Percentiles rank a stretch among this genome's conserved stretches.
These are phyloP conservation scores for Syrmaticus mikado DNA, from an alignment of 2,113 vertebrate genomes.

Conservation along the genomic window DNA sequence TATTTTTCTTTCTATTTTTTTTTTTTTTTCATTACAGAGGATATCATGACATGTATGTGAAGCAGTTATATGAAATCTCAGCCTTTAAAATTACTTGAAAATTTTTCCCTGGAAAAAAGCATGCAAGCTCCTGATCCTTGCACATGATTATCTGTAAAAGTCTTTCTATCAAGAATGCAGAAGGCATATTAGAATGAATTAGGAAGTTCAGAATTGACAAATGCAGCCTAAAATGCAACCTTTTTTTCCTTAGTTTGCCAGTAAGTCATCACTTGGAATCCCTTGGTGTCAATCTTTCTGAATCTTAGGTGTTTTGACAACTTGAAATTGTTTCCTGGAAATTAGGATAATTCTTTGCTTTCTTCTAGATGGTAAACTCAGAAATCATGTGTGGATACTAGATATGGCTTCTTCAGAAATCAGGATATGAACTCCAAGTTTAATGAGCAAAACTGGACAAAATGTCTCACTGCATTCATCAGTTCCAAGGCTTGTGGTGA, in stretches of 20 bases:
- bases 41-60: fast-evolving
- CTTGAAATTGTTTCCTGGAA: not conserved
- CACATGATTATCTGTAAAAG: not conserved
- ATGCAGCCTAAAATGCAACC: not conserved
- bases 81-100: not conserved
- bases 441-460: not conserved
- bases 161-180: not conserved
- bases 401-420: fast-evolving
- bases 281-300: not conserved
- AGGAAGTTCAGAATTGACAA: not conserved
- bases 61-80: not conserved
- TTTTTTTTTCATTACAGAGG: not conserved
- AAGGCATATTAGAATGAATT: not conserved
- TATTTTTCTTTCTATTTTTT: not conserved
- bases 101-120: not conserved
- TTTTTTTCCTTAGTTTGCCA: not conserved
- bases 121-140: not conserved
- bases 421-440: fast-evolving
- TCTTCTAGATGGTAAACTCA: not conserved
- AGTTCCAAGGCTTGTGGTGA: not conserved
- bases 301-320: not conserved
- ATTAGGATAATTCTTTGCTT: not conserved
- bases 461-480: not conserved
- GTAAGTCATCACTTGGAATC: not conserved
- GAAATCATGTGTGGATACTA: not conserved